Evolutionary conservation across 2,888 invertebrate genomes (phyloP).

Genomic region (Cephus runcator): DNA sequence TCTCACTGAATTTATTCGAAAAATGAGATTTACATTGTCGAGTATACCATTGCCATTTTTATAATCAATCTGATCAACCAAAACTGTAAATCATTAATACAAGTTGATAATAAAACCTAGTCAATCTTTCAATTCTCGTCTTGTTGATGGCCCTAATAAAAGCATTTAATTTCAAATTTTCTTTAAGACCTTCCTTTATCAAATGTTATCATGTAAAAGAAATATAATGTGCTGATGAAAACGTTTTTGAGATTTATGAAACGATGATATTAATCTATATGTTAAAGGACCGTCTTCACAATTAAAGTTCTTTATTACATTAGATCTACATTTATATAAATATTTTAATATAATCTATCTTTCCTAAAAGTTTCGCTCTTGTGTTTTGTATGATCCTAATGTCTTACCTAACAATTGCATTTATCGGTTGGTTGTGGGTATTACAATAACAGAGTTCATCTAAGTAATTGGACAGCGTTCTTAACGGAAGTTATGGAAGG

Average conservation of each 20-base stretch:
- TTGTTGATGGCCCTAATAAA: no score
- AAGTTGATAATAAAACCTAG: no score
- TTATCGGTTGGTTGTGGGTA: not conserved
- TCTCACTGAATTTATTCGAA: no score
- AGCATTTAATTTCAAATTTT: no score
- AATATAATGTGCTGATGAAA: no score
- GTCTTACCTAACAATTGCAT: constrained; percentile 11
- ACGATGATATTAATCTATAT: not conserved
- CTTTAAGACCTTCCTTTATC: no score
- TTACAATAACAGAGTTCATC: not conserved
- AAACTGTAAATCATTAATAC: no score
- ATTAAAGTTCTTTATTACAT: constrained; percentile 20
- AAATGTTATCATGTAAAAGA: no score
- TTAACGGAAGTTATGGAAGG: not conserved
- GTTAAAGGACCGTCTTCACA: not conserved
- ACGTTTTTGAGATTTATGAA: not conserved
- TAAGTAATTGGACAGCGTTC: not conserved
- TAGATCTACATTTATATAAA: constrained; percentile 22
- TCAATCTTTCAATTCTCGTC: no score
- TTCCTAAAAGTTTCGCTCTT: constrained; percentile 5
- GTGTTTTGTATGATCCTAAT: constrained; percentile 7
- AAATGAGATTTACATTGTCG: no score
- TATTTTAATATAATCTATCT: constrained; percentile 19
- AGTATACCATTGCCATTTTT: no score
- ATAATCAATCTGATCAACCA: no score